These are phyloP conservation scores for Seira sanloemensis DNA, from an alignment of 2,888 invertebrate species.

Conservation along the genomic window DNA sequence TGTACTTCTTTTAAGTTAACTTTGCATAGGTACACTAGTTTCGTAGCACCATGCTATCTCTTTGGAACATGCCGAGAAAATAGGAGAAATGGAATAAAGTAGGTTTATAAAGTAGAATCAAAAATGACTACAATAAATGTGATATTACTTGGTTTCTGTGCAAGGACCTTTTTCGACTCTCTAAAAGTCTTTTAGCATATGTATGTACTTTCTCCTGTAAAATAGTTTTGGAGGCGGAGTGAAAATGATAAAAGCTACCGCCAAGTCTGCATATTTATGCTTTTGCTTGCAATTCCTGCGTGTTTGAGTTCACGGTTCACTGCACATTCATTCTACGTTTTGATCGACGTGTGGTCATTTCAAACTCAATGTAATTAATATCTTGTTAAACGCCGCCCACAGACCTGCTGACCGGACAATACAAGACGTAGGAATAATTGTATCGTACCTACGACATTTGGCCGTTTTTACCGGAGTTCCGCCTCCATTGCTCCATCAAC, in stretches of 20 bases:
- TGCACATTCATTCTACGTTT: conserved; percentile 71
- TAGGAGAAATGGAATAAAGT: too few relatives aligned
- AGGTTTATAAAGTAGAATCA: too few relatives aligned
- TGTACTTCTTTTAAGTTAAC: neutral
- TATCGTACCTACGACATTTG: conserved; percentile 81
- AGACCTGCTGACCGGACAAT: conserved; percentile 85
- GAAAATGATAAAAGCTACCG: too few relatives aligned
- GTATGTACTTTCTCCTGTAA: too few relatives aligned
- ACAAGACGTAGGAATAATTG: conserved; percentile 85
- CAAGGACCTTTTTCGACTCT: too few relatives aligned
- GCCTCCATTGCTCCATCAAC: conserved; percentile 83
- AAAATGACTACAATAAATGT: too few relatives aligned
- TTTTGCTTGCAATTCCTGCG: neutral
- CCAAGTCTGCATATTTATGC: neutral
- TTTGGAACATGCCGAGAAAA: neutral
- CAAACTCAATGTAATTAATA: neutral
- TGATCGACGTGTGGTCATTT: neutral
- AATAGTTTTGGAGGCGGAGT: too few relatives aligned
- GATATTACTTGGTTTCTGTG: too few relatives aligned
- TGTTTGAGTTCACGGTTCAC: neutral
- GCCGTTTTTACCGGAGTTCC: conserved; percentile 79
- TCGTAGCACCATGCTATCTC: neutral
- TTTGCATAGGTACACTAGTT: neutral
- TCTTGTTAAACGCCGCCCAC: conserved; percentile 56
- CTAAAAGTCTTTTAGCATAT: too few relatives aligned